Percentiles rank a stretch among this genome's conserved stretches.
Evolutionary conservation across 2,888 invertebrate species (phyloP).

Genomic region (Ariolimax columbianus): DNA sequence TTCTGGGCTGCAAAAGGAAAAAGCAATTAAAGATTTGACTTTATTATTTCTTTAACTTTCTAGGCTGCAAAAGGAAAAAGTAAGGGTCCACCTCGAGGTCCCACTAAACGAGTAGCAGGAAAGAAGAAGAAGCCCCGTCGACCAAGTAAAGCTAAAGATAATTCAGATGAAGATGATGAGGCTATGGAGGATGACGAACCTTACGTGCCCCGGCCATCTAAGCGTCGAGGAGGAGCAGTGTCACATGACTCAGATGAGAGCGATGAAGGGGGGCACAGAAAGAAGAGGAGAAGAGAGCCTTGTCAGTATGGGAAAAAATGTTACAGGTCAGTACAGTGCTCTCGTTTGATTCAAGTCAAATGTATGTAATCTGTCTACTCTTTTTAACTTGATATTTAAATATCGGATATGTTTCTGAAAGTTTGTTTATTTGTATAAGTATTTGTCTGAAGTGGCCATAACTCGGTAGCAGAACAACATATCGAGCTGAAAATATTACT

Average conservation of each 20-base stretch:
- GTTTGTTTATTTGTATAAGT: too few species aligned
- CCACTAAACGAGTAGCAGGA: conserved; percentile 43
- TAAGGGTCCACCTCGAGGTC: conserved; percentile 26
- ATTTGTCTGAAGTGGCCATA: too few species aligned
- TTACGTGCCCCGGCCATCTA: conserved; percentile 68
- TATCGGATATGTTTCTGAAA: too few species aligned
- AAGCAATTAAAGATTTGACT: too few species aligned
- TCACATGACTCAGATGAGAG: conserved; percentile 56
- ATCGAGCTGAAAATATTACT: too few species aligned
- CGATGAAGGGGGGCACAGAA: conserved; percentile 53
- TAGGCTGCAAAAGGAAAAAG: conserved; percentile 20
- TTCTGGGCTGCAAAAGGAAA: too few species aligned
- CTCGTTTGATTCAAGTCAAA: not conserved
- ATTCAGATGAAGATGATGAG: conserved; percentile 64
- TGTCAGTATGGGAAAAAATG: conserved; percentile 73
- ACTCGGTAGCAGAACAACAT: too few species aligned
- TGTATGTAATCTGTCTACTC: too few species aligned
- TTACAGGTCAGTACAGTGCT: conserved; percentile 64
- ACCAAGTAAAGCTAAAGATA: conserved; percentile 48
- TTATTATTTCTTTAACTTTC: not conserved
- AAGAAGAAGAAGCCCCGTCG: conserved; percentile 52
- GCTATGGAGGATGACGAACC: conserved; percentile 63
- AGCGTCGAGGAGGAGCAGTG: conserved; percentile 61
- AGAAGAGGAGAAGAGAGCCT: conserved; percentile 53
- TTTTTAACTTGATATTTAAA: too few species aligned